Percentiles rank a stretch among this genome's conserved stretches.
Conservation (phyloP, 2,113 vertebrate species). For the Leptobrachium leishanense region DNA sequence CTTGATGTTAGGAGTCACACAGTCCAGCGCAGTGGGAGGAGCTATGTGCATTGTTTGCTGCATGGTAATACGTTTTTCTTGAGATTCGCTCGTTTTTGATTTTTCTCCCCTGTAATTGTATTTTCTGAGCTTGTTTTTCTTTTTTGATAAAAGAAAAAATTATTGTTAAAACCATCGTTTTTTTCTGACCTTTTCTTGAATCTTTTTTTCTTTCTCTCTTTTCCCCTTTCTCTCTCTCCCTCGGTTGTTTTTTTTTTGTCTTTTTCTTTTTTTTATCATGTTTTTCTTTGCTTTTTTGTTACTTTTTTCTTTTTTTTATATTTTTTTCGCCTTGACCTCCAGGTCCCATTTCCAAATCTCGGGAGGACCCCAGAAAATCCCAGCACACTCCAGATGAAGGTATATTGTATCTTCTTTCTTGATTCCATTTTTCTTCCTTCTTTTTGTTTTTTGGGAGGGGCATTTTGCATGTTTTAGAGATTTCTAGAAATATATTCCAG, state of each 20-base stretch:
- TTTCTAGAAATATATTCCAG: no score
- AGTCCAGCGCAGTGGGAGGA: no score
- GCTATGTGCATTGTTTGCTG: background rate
- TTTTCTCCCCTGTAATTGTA: constrained; percentile 11
- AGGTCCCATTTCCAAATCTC: constrained; percentile 48
- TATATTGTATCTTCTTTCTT: constrained; percentile 36
- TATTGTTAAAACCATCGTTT: constrained; percentile 9
- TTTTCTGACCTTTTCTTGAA: constrained; percentile 42
- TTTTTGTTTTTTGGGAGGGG: constrained; percentile 5
- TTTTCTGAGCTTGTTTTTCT: constrained; percentile 21
- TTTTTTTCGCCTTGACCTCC: constrained; percentile 42
- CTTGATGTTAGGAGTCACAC: no score
- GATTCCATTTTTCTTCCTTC: constrained; percentile 29
- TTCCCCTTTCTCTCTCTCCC: constrained; percentile 41
- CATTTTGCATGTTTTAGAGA: constrained; percentile 32
- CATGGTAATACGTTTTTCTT: no score
- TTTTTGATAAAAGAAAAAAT: constrained; percentile 26
- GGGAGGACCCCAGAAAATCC: constrained; percentile 32
- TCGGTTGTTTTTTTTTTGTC: constrained; percentile 36
- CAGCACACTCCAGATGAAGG: constrained; percentile 46
- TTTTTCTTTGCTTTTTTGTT: constrained; percentile 7
- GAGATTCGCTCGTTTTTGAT: no score
- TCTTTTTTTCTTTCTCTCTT: constrained; percentile 38
- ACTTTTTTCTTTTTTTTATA: constrained; percentile 21
- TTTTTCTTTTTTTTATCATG: constrained; percentile 14